Evolutionary conservation across 2,797 vertebrate species (phyloP).

Genomic region (Tachyglossus aculeatus): DNA sequence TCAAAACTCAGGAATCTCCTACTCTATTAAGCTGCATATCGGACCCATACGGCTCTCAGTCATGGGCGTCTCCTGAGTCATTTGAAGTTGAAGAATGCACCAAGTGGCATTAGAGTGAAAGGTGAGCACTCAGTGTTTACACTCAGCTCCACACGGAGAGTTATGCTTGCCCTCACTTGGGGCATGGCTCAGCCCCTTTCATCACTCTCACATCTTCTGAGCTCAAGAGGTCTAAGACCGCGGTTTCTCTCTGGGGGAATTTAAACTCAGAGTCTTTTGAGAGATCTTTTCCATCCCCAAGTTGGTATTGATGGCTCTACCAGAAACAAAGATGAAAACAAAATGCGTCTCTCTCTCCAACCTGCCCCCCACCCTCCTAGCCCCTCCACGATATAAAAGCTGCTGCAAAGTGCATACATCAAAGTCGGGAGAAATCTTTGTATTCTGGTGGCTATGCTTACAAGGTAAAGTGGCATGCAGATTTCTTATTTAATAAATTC

Average conservation of each 20-base stretch:
- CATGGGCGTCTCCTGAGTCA: no score
- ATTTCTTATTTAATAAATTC: constrained; percentile 86
- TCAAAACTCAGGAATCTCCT: no score
- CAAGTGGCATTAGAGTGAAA: no score
- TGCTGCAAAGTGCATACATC: constrained; percentile 67
- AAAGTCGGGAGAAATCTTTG: constrained; percentile 76
- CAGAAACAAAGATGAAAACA: constrained; percentile 46
- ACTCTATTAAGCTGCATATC: no score
- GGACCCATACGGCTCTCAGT: no score
- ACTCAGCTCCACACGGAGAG: no score
- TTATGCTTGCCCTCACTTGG: no score
- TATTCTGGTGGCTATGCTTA: constrained; percentile 71
- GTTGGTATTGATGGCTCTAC: constrained; percentile 42
- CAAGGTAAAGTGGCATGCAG: constrained; percentile 81
- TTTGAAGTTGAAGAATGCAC: no score
- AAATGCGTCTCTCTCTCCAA: neutral
- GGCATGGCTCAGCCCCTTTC: no score
- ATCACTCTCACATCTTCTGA: no score
- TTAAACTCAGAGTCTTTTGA: constrained; percentile 31
- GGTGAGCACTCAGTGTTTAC: no score
- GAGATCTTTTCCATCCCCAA: constrained; percentile 25
- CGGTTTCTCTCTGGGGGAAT: neutral
- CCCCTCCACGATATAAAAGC: constrained; percentile 48
- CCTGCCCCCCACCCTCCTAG: neutral
- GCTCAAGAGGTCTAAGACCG: no score